Conservation (phyloP, 2,797 vertebrate species). For the Psittacula echo region DNA sequence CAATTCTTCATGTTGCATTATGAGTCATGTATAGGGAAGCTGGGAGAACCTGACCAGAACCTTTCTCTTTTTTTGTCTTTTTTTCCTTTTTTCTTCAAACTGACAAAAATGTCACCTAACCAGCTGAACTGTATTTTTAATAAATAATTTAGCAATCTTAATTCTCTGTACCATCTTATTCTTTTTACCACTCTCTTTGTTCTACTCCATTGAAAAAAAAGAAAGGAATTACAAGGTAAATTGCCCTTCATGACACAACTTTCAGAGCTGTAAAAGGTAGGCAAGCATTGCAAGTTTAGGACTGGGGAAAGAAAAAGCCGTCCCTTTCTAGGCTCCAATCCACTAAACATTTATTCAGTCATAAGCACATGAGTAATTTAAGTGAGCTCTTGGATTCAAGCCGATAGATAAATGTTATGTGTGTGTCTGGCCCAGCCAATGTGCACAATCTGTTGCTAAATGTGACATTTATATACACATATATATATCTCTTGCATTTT, state of each 20-base stretch:
- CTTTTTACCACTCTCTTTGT: neutral
- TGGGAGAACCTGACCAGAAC: neutral
- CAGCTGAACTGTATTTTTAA: neutral
- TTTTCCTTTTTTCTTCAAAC: neutral
- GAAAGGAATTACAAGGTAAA: neutral
- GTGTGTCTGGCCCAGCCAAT: neutral
- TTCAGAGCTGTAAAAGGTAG: neutral
- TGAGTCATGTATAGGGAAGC: neutral
- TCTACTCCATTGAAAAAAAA: neutral
- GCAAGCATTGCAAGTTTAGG: neutral
- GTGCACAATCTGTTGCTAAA: conserved; percentile 44
- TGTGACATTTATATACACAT: conserved; percentile 50
- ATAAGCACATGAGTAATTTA: conserved; percentile 41
- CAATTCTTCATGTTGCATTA: neutral
- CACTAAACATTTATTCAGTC: conserved; percentile 32
- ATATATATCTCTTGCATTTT: neutral
- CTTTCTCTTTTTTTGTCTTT: neutral
- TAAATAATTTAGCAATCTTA: neutral
- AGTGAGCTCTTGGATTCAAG: conserved; percentile 29
- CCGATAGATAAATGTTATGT: conserved; percentile 44
- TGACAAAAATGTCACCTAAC: neutral
- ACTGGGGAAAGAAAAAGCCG: neutral
- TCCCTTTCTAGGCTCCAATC: conserved; percentile 1
- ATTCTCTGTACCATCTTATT: neutral
- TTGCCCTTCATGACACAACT: neutral